These are phyloP conservation scores for Brachypteracias leptosomus DNA, from an alignment of 2,113 vertebrate species.

Conservation along the genomic window DNA sequence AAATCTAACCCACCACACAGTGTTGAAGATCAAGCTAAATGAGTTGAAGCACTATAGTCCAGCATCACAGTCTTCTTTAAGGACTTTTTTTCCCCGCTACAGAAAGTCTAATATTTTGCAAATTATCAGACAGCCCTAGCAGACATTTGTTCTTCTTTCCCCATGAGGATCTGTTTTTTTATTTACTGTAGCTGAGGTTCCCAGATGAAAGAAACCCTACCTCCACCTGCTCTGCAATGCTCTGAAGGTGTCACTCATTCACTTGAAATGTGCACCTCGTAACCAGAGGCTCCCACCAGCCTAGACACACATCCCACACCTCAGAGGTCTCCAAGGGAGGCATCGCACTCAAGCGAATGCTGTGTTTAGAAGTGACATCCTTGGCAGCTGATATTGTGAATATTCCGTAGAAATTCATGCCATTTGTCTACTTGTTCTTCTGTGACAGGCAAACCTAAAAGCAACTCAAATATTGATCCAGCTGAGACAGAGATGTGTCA, in stretches of 20 bases:
- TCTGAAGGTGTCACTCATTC: constrained; percentile 17
- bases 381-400: background rate
- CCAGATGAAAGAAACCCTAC: background rate
- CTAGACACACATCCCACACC: background rate
- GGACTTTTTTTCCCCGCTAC: no score
- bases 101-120: background rate
- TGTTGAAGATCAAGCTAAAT: background rate
- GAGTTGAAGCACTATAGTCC: background rate
- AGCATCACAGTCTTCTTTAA: background rate
- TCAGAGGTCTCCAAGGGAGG: background rate
- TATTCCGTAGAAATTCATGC: background rate
- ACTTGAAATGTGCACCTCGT: background rate
- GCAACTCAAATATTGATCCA: constrained; percentile 10
- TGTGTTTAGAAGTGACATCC: background rate
- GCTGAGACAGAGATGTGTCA: background rate
- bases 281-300: background rate
- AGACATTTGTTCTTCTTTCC: background rate
- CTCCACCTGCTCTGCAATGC: background rate
- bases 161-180: background rate
- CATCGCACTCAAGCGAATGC: background rate
- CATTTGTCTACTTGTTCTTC: background rate
- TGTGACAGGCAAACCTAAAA: background rate
- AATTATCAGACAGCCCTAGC: background rate
- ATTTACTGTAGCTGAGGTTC: background rate
- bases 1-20: background rate